These are phyloP conservation scores for Plebejus argus DNA, from an alignment of 2,888 invertebrate species.

Conservation along the genomic window DNA sequence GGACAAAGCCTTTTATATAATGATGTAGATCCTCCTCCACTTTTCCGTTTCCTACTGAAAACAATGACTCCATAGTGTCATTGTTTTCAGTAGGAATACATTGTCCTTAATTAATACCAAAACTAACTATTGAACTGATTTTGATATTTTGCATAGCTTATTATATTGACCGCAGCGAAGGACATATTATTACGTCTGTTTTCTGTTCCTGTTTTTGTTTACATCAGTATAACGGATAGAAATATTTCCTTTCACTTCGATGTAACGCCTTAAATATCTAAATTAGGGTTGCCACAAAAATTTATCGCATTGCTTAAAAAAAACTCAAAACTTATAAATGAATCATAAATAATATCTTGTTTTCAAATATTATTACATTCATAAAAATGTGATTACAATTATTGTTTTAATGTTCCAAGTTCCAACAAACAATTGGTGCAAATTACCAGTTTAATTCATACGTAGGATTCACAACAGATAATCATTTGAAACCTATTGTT, in stretches of 20 bases:
- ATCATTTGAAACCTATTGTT: too few species aligned
- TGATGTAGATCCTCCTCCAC: too few species aligned
- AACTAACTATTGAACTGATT: neutral
- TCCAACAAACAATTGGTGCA: too few species aligned
- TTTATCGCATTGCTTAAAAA: neutral
- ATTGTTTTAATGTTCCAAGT: too few species aligned
- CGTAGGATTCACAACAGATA: too few species aligned
- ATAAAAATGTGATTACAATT: too few species aligned
- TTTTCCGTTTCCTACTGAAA: too few species aligned
- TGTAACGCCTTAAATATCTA: neutral
- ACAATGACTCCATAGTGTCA: too few species aligned
- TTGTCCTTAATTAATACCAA: neutral
- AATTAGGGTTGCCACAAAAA: neutral
- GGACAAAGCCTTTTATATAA: too few species aligned
- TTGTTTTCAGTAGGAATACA: too few species aligned
- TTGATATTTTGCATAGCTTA: neutral
- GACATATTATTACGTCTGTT: neutral
- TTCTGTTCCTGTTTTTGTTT: neutral
- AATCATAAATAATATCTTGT: neutral
- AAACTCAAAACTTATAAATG: neutral
- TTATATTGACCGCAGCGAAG: neutral
- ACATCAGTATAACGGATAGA: neutral
- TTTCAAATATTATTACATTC: neutral
- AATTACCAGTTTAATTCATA: too few species aligned
- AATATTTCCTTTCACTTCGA: neutral